Percentiles rank a stretch among this genome's conserved stretches.
Conservation (phyloP, 30 jellyfish, hydroid and myxozoan species). For the Mastigias papua region DNA sequence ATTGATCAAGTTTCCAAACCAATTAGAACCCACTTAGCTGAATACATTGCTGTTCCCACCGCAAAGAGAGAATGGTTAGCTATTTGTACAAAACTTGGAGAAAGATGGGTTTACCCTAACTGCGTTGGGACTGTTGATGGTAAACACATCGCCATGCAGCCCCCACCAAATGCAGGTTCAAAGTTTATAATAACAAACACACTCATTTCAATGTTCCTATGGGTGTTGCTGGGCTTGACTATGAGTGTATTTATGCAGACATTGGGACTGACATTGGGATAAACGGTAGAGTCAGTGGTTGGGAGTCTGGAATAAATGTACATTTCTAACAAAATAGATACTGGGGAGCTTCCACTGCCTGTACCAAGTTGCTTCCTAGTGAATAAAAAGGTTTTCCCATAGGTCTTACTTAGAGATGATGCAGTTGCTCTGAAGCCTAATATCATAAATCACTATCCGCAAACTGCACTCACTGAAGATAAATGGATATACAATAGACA, state of each 20-base stretch:
- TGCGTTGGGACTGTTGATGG: conserved; percentile 48
- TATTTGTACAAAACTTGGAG: conserved; percentile 16
- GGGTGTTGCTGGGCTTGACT: no score
- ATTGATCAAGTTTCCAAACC: conserved; percentile 8
- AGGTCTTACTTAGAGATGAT: conserved; percentile 33
- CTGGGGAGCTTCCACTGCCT: conserved; percentile 22
- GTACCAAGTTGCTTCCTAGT: conserved; percentile 15
- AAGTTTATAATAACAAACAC: conserved; percentile 37
- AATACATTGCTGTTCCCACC: conserved; percentile 17
- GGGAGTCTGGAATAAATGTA: conserved; percentile 51
- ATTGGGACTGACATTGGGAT: conserved; percentile 62
- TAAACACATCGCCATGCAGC: conserved; percentile 33
- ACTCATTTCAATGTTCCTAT: conserved; percentile 53
- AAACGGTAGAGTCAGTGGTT: conserved; percentile 61
- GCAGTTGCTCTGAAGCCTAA: conserved; percentile 19
- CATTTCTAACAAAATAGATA: conserved; percentile 17
- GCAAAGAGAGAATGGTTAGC: not conserved
- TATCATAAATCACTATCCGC: conserved; percentile 44
- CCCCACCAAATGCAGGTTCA: conserved; percentile 50
- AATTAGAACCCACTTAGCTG: not conserved
- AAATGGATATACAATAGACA: conserved; percentile 17
- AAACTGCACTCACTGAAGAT: conserved; percentile 18
- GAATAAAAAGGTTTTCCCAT: conserved; percentile 7
- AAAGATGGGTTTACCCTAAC: conserved; percentile 34
- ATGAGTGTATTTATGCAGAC: conserved; percentile 49